These are phyloP conservation scores for Tyrannus savana DNA, from an alignment of 2,113 vertebrate species.

Conservation along the genomic window DNA sequence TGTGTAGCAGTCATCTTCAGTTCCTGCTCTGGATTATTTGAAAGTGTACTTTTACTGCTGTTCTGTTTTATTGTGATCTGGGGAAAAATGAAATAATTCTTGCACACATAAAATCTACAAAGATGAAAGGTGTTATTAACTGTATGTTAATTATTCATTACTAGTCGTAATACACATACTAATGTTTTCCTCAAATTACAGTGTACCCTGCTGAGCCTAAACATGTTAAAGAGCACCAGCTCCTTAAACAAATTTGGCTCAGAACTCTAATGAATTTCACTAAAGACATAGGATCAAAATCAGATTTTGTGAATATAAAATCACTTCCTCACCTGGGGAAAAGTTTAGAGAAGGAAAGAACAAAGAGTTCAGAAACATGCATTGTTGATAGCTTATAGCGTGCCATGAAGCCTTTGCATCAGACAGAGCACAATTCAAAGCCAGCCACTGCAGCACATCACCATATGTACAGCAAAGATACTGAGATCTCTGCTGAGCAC, in stretches of 20 bases:
- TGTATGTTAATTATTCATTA: slow-evolving; percentile 39
- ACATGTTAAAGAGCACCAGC: background rate
- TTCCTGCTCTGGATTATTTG: background rate
- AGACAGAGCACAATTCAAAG: background rate
- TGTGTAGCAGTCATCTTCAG: background rate
- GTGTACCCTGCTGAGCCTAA: background rate
- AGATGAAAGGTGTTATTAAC: slow-evolving; percentile 11
- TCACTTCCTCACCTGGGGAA: background rate
- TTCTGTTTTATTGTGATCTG: background rate
- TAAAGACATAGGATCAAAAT: background rate
- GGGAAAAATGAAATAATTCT: background rate
- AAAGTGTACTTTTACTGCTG: background rate
- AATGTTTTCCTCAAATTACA: slow-evolving; percentile 5
- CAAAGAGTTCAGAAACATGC: background rate
- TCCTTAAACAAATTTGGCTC: background rate
- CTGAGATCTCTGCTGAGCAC: background rate
- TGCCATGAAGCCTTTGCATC: background rate
- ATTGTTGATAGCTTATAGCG: background rate
- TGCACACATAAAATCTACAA: background rate
- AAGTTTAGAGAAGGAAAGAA: background rate
- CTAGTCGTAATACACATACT: background rate
- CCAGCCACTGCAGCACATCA: background rate
- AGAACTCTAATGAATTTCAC: background rate
- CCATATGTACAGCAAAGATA: background rate
- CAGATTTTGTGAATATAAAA: background rate